Conservation (phyloP, 2,113 vertebrate genomes). For the Jacana jacana region DNA sequence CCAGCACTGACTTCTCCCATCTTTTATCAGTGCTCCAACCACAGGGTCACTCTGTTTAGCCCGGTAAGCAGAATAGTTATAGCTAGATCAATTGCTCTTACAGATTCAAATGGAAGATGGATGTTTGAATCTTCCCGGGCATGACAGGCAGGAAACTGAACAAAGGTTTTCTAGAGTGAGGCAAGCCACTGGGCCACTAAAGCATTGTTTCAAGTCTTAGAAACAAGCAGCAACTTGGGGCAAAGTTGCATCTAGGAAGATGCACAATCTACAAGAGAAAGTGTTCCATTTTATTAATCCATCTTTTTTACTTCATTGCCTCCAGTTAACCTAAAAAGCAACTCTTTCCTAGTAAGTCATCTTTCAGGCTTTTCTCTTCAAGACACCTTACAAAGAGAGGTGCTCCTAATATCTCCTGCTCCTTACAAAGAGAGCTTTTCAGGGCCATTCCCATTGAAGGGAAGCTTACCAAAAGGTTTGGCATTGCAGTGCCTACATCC, state of each 20-base stretch:
- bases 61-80: not conserved
- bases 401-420: not conserved
- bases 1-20: not conserved
- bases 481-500: not conserved
- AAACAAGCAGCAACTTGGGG: not conserved
- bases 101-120: not conserved
- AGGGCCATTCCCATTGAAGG: not conserved
- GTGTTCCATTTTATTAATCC: not conserved
- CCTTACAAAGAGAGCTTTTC: not conserved
- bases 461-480: not conserved
- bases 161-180: not conserved
- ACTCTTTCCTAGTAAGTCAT: not conserved
- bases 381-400: not conserved
- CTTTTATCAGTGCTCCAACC: not conserved
- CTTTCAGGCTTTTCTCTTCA: not conserved
- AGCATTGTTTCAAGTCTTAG: not conserved
- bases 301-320: not conserved
- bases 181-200: not conserved
- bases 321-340: not conserved
- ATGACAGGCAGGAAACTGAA: not conserved
- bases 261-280: not conserved
- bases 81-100: not conserved
- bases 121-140: not conserved
- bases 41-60: not conserved
- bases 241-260: not conserved